Conservation (phyloP, 2,888 invertebrate species). For the Malthinus flaveolus region DNA sequence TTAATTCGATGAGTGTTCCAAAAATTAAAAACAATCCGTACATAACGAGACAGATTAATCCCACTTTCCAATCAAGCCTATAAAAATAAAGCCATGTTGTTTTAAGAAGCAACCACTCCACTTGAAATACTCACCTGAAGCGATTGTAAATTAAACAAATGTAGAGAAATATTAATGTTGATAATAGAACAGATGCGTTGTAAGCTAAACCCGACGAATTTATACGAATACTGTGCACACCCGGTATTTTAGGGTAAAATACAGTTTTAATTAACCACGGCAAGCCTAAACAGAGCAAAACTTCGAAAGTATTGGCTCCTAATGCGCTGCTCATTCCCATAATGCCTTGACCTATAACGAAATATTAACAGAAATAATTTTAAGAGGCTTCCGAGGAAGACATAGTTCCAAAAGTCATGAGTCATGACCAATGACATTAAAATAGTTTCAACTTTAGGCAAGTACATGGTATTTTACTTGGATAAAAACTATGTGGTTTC, state of each 20-base stretch:
- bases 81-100: conserved; percentile 1
- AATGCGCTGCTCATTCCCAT: conserved; percentile 79
- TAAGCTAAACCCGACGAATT: conserved; percentile 74
- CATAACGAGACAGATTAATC: conserved; percentile 60
- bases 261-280: conserved; percentile 73
- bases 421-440: too few relatives aligned
- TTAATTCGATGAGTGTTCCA: conserved; percentile 64
- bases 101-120: background rate
- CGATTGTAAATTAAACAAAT: conserved; percentile 63
- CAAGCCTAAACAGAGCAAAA: conserved; percentile 70
- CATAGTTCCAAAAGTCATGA: too few relatives aligned
- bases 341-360: conserved; percentile 63
- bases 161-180: conserved; percentile 69
- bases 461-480: too few relatives aligned
- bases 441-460: too few relatives aligned
- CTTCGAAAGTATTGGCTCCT: conserved; percentile 78
- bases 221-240: conserved; percentile 63
- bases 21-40: conserved; percentile 20
- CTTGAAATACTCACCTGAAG: conserved; percentile 52
- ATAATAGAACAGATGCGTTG: conserved; percentile 69
- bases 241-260: conserved; percentile 60
- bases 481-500: too few relatives aligned
- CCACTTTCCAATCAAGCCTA: conserved; percentile 66
- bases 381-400: too few relatives aligned
- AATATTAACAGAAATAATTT: conserved; percentile 21